phyloP scores from a whole-genome alignment of 2,797 vertebrate genomes.

The Gymnocypris eckloni region DNA sequence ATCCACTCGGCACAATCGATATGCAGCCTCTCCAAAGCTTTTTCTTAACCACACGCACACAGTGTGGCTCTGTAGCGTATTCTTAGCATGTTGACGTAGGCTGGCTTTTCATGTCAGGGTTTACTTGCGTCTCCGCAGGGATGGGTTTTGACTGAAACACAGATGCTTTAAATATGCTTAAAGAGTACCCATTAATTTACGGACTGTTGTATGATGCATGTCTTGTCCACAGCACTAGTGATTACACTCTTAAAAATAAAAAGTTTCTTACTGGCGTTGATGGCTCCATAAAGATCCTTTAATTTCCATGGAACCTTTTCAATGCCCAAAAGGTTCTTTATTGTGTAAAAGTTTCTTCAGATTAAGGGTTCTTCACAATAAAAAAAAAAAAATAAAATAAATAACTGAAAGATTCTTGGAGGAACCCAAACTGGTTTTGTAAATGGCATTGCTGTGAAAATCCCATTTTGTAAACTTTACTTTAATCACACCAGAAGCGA shows the following conservation, averaged over 20 bases:
- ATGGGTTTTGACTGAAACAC: slow-evolving; percentile 53
- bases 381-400: no score
- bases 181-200: slow-evolving; percentile 58
- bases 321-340: no score
- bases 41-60: slow-evolving; percentile 10
- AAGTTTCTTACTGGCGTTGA: not conserved
- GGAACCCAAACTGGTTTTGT: not conserved
- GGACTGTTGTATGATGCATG: slow-evolving; percentile 54
- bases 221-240: slow-evolving; percentile 53
- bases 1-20: slow-evolving; percentile 58
- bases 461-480: not conserved
- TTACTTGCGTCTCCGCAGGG: slow-evolving; percentile 50
- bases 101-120: slow-evolving; percentile 50
- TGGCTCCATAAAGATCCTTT: no score
- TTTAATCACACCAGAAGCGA: not conserved
- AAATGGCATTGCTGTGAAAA: no score
- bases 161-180: slow-evolving; percentile 61
- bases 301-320: no score
- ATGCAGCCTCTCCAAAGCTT: slow-evolving; percentile 26
- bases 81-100: slow-evolving; percentile 49
- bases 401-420: not conserved
- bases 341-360: no score
- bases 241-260: slow-evolving; percentile 29
- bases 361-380: no score
- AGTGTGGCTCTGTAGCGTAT: slow-evolving; percentile 5